Percentiles rank a stretch among this genome's conserved stretches.
These are phyloP conservation scores for Macrotis lagotis DNA, from an alignment of 2,113 vertebrate species.

Conservation along the genomic window DNA sequence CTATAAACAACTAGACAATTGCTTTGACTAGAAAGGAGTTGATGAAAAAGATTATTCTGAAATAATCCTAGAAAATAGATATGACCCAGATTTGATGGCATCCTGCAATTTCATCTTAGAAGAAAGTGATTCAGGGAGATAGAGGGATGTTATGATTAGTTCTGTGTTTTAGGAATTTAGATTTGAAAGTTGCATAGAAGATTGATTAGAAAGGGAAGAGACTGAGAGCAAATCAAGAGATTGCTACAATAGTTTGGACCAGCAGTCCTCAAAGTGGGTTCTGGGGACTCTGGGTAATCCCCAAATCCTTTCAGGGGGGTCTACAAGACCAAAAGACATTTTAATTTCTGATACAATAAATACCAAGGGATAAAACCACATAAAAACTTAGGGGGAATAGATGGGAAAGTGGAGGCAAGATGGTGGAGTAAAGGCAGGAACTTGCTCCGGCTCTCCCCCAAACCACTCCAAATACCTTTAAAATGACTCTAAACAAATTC, in stretches of 20 bases:
- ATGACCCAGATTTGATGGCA: neutral
- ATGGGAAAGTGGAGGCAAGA: no score
- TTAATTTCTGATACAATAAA: neutral
- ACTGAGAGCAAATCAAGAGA: neutral
- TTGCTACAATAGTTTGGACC: neutral
- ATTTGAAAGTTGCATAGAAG: neutral
- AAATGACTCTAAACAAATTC: no score
- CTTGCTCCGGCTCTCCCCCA: no score
- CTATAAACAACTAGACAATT: neutral
- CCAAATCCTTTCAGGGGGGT: neutral
- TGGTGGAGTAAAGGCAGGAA: no score
- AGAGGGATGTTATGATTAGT: neutral
- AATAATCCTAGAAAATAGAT: neutral
- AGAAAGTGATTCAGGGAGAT: neutral
- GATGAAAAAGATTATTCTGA: neutral
- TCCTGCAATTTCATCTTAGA: neutral
- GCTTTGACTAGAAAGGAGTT: neutral
- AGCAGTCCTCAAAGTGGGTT: neutral
- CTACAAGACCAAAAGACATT: neutral
- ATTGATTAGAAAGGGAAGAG: conserved; percentile 1
- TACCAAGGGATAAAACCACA: neutral
- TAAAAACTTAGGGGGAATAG: neutral
- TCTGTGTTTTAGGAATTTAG: neutral
- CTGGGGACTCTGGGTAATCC: neutral
- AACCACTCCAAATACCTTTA: no score